Evolutionary conservation across 2,797 vertebrate genomes (phyloP).

Genomic region (Sciurus carolinensis): DNA sequence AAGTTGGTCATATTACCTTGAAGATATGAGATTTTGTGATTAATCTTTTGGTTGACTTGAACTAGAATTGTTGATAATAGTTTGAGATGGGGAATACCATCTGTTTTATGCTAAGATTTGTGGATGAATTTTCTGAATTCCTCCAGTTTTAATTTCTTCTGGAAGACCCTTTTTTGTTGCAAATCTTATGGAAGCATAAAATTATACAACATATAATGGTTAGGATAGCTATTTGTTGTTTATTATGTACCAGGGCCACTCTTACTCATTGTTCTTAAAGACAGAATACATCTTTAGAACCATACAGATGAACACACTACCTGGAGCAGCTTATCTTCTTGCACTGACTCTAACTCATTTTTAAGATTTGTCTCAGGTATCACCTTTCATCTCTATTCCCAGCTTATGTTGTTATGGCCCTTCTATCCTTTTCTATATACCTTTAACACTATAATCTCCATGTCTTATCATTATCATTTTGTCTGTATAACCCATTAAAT

Average conservation of each 20-base stretch:
- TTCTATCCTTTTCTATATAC: not conserved
- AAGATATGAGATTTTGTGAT: not conserved
- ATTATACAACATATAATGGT: not conserved
- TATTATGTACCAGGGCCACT: not conserved
- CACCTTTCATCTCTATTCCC: not conserved
- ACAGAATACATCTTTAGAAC: not conserved
- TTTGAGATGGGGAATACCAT: not conserved
- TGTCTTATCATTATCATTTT: not conserved
- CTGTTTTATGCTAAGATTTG: not conserved
- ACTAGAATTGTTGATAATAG: not conserved
- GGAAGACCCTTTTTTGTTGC: not conserved
- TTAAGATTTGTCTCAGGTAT: not conserved
- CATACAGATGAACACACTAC: not conserved
- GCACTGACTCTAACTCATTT: not conserved
- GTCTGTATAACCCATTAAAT: not conserved
- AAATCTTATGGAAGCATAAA: not conserved
- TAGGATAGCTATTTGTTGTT: not conserved
- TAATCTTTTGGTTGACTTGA: not conserved
- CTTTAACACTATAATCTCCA: not conserved
- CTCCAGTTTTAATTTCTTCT: not conserved
- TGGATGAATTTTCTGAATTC: conserved; percentile 28
- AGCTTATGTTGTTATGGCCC: not conserved
- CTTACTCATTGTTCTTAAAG: not conserved
- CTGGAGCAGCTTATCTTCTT: not conserved
- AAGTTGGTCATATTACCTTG: not conserved